A percentile compares a stretch with the other conserved stretches of the same genome.
Conservation (phyloP, 1,140 invertebrate species). For the Leptonema lineaticorne region DNA sequence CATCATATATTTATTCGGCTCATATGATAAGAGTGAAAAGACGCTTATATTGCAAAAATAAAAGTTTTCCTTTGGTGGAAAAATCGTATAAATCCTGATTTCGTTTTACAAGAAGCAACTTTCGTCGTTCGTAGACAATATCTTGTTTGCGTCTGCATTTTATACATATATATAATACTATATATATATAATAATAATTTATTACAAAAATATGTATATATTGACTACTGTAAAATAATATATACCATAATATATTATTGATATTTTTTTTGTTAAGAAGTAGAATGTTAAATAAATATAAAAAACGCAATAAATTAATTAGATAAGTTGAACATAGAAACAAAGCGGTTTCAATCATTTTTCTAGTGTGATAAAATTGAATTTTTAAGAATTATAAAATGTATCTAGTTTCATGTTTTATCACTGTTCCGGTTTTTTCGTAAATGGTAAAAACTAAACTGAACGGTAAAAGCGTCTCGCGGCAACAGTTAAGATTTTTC, state of each 20-base stretch:
- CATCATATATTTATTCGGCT: too few relatives aligned
- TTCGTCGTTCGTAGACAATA: conserved; percentile 19
- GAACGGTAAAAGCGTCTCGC: not conserved
- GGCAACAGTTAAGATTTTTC: not conserved
- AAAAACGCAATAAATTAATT: not conserved
- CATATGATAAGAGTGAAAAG: too few relatives aligned
- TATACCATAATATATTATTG: not conserved
- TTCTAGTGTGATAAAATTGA: not conserved
- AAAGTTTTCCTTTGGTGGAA: not conserved
- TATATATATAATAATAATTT: too few relatives aligned
- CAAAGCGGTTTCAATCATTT: too few relatives aligned
- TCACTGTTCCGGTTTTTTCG: not conserved
- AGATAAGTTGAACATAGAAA: not conserved
- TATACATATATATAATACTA: too few relatives aligned
- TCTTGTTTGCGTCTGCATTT: conserved; percentile 16
- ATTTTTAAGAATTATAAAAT: too few relatives aligned
- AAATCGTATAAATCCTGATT: conserved; percentile 12
- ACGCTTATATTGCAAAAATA: conserved; percentile 19
- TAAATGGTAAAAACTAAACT: not conserved
- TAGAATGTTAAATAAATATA: not conserved
- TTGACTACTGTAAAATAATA: not conserved
- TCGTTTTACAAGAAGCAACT: conserved; percentile 26
- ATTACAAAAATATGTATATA: conserved; percentile 4
- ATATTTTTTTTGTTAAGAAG: not conserved
- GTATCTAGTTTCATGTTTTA: not conserved